Percentiles rank a stretch among this genome's conserved stretches.
Evolutionary conservation across 2,888 invertebrate genomes (phyloP).

Genomic region (Megastigmus dorsalis): DNA sequence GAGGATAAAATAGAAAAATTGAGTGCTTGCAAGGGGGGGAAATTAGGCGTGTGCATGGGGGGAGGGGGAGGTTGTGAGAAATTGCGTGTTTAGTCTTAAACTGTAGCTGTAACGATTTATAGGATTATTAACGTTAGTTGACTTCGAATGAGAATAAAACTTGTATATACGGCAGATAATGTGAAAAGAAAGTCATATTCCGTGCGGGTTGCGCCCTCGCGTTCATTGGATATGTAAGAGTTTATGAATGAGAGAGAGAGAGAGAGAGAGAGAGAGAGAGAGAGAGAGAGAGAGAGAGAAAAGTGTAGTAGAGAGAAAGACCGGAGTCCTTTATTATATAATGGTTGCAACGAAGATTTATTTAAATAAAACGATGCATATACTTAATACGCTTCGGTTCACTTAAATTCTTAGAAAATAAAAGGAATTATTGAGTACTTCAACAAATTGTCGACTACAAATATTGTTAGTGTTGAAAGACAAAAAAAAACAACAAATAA

Average conservation of each 20-base stretch:
- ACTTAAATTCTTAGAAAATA: constrained; percentile 40
- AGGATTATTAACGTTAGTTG: constrained; percentile 60
- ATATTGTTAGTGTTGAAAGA: constrained; percentile 23
- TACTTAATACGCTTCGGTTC: constrained; percentile 18
- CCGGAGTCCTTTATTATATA: constrained; percentile 62
- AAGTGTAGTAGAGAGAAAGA: constrained; percentile 43
- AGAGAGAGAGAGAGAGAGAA: too few relatives aligned
- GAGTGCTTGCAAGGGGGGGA: constrained; percentile 17
- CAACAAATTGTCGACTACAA: not conserved
- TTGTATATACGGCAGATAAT: constrained; percentile 63
- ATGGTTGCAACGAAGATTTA: constrained; percentile 64
- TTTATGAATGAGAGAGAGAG: not conserved
- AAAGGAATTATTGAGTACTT: constrained; percentile 12
- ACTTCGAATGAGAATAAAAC: constrained; percentile 61
- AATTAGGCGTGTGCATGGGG: not conserved
- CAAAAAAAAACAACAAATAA: constrained; percentile 24
- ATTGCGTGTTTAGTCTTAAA: constrained; percentile 59
- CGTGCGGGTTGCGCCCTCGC: constrained; percentile 58
- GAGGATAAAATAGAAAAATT: not conserved
- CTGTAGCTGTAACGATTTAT: constrained; percentile 61
- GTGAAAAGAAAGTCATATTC: constrained; percentile 69
- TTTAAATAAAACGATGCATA: constrained; percentile 22
- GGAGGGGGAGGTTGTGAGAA: too few relatives aligned
- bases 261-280: too few relatives aligned
- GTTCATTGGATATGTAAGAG: constrained; percentile 55